Percentiles rank a stretch among this genome's conserved stretches.
Evolutionary conservation across 1,140 invertebrate genomes (phyloP).

Genomic region (Formica exsecta): DNA sequence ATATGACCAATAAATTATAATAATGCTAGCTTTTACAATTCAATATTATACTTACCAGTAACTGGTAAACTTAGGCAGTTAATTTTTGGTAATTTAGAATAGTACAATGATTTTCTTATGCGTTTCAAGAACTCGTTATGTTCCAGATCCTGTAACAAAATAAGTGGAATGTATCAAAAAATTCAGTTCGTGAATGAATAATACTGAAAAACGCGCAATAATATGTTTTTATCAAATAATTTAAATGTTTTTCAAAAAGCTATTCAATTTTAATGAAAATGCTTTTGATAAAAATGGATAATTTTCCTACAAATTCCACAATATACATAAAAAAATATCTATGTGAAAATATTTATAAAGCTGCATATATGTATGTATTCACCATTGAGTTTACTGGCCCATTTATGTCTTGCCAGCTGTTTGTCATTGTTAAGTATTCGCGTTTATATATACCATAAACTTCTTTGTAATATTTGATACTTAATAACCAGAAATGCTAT

Average conservation of each 20-base stretch:
- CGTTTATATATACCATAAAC: not conserved
- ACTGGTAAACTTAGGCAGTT: slow-evolving; percentile 92
- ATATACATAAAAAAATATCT: not conserved
- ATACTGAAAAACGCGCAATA: slow-evolving; percentile 28
- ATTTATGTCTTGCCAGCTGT: slow-evolving; percentile 77
- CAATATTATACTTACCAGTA: slow-evolving; percentile 88
- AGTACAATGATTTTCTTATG: slow-evolving; percentile 95
- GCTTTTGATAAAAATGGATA: not conserved
- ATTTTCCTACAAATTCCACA: too few relatives aligned
- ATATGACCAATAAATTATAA: not conserved
- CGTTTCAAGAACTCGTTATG: slow-evolving; percentile 92
- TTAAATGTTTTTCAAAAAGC: not conserved
- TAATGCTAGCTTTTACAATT: not conserved
- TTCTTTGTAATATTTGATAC: not conserved
- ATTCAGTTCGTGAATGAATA: slow-evolving; percentile 19
- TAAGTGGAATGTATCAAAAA: slow-evolving; percentile 32
- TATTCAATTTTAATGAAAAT: not conserved
- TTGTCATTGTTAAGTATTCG: slow-evolving; percentile 75
- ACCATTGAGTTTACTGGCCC: slow-evolving; percentile 79
- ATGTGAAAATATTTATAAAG: slow-evolving; percentile 22
- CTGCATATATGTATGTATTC: slow-evolving; percentile 26
- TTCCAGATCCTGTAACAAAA: slow-evolving; percentile 88
- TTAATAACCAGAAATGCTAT: not conserved
- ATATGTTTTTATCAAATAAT: not conserved
- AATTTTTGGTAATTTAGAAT: slow-evolving; percentile 91